Conservation (phyloP, 2,888 invertebrate species). For the Xestia ashworthii region DNA sequence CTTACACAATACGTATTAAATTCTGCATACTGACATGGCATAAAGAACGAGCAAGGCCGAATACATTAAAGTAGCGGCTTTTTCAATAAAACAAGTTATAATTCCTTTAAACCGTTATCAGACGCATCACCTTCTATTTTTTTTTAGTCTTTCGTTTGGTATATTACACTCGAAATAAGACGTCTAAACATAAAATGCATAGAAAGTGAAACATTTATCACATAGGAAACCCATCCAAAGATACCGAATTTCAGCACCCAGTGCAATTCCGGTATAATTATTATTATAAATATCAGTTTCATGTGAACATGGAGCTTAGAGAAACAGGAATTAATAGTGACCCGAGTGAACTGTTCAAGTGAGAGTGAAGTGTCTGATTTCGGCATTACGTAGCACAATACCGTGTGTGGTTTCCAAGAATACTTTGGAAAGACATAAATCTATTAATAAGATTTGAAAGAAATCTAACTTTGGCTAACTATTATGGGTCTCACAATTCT, state of each 20-base stretch:
- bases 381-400: background rate
- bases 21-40: conserved; percentile 28
- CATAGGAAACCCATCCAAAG: no score
- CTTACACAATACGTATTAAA: conserved; percentile 32
- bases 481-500: conserved; percentile 23
- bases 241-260: background rate
- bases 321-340: background rate
- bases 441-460: conserved; percentile 23
- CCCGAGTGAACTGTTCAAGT: background rate
- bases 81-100: conserved; percentile 14
- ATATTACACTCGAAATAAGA: background rate
- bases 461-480: conserved; percentile 32
- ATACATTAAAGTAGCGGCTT: conserved; percentile 3
- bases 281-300: background rate
- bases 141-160: background rate
- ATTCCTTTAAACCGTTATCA: background rate
- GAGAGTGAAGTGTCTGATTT: background rate
- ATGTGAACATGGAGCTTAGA: background rate
- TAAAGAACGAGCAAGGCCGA: conserved; percentile 23
- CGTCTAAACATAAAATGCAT: background rate
- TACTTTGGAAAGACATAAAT: conserved; percentile 30
- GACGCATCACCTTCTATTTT: background rate
- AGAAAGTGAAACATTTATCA: no score
- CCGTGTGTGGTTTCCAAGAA: background rate
- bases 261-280: background rate